Evolutionary conservation across 2,113 vertebrate species (phyloP), one percentile per base, ranked within the genome.

Genomic region (Epinephelus lanceolatus): DNA sequence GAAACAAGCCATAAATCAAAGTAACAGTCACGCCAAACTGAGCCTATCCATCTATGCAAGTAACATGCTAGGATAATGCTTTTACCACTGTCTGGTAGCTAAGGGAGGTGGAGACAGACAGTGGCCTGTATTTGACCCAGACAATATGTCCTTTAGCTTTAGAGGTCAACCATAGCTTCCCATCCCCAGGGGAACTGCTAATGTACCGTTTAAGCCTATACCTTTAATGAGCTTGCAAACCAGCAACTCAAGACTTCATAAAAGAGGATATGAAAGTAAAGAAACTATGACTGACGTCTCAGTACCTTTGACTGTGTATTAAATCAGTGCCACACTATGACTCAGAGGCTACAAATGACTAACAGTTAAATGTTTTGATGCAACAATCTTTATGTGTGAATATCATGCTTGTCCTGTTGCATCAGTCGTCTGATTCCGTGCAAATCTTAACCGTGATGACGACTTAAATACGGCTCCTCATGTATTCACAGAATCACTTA

Each of bases 21-120:
- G 7, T 5, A 77, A 76, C 67, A 78, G 81, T 73, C 75, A 75
- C 59, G 71, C 63, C 45, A 80, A 79, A 75, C 65, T 81, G 71
- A 82, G 67, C 68, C 47, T 71, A 45, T 68, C 51, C 71, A 75
- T 77, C 77, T 56, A 52, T 66, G 68, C 71, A 53, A 60, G 59
- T 17, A 61, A 27, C 42, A 70, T 19, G 69, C 17, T 33, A 25
- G 60, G 68, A 73, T 83, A 73, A 85, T 85, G 78, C 27, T 53
- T 81, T 78, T 88, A 89, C 68, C 78, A 88, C 59, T 51, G 79
- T 86, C 72, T 86, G 79, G 71, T 72, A 65, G 76, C 62, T 70
- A 67, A 61, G 61, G 77, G 55, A 81, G 53, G 14, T 27, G 60
- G 77, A 86, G 81, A 61, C 75, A 78, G 73, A 84, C 75, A 63